A percentile compares a stretch with the other conserved stretches of the same genome.
Evolutionary conservation across 2,797 vertebrate species (phyloP).

Genomic region (Lophius americanus): DNA sequence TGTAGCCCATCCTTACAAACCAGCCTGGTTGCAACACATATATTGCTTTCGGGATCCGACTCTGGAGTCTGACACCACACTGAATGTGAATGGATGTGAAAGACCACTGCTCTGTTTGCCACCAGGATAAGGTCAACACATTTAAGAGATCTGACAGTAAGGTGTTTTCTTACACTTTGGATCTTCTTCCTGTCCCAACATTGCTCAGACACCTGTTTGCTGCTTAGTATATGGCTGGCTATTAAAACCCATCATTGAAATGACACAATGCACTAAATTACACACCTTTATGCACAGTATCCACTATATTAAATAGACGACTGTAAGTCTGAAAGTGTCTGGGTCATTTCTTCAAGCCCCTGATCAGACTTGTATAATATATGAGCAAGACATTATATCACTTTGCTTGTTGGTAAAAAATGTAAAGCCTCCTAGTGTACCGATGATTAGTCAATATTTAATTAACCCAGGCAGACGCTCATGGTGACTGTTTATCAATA

Average conservation of each 20-base stretch:
- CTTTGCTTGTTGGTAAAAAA: slow-evolving; percentile 55
- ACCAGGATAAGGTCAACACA: no score
- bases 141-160: no score
- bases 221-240: slow-evolving; percentile 1
- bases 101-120: no score
- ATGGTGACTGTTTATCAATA: slow-evolving; percentile 78
- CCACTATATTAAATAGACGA: slow-evolving; percentile 29
- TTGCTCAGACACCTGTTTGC: not conserved
- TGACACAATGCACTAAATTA: not conserved
- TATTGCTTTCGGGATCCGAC: no score
- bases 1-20: no score
- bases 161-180: not conserved
- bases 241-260: slow-evolving; percentile 10
- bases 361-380: slow-evolving; percentile 65
- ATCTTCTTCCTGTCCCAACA: slow-evolving; percentile 4
- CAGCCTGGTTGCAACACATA: no score
- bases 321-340: slow-evolving; percentile 33
- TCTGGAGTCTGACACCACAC: no score
- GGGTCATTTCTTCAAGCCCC: slow-evolving; percentile 48
- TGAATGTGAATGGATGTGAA: no score
- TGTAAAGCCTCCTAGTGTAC: slow-evolving; percentile 60
- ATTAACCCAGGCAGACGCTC: slow-evolving; percentile 76
- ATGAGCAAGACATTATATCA: slow-evolving; percentile 58
- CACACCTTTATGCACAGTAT: not conserved
- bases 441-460: slow-evolving; percentile 80